These are phyloP conservation scores for Boleophthalmus pectinirostris DNA, from an alignment of 2,113 vertebrate species.

Conservation along the genomic window DNA sequence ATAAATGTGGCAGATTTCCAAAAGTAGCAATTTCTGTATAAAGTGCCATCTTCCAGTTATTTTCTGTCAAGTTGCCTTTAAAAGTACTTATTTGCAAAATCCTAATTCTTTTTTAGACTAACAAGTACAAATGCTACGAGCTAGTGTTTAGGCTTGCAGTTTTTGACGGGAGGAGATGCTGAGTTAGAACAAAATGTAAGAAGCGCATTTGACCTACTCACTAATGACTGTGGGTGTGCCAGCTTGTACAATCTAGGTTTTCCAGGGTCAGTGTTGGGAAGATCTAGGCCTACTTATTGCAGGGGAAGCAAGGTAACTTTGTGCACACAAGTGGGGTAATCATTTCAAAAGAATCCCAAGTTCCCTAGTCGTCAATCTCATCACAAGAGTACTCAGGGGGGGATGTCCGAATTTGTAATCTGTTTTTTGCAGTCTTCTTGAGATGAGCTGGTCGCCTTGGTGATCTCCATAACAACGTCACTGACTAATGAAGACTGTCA, in stretches of 20 bases:
- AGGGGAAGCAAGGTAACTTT: not conserved
- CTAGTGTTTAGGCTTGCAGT: slow-evolving; percentile 1
- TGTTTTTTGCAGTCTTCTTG: not conserved
- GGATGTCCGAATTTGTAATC: not conserved
- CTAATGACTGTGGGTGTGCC: slow-evolving; percentile 26
- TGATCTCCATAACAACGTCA: not conserved
- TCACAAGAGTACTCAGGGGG: not conserved
- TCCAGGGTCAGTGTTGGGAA: slow-evolving; percentile 23
- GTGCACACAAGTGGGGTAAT: not conserved
- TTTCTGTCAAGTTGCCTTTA: slow-evolving; percentile 6
- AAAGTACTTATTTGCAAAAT: slow-evolving; percentile 18
- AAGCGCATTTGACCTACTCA: slow-evolving; percentile 13
- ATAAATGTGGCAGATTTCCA: slow-evolving; percentile 11
- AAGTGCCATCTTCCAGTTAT: slow-evolving; percentile 13
- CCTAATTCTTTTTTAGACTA: slow-evolving; percentile 16
- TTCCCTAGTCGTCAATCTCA: not conserved
- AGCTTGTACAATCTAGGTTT: slow-evolving; percentile 27
- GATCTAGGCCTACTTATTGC: slow-evolving; percentile 14
- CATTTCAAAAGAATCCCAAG: slow-evolving; percentile 1
- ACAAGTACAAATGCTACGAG: slow-evolving; percentile 24
- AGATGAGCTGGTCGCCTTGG: not conserved
- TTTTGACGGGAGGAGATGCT: slow-evolving; percentile 28
- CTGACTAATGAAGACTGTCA: not conserved
- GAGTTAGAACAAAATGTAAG: slow-evolving; percentile 33
- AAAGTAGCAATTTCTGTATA: slow-evolving; percentile 6